Evolutionary conservation across 2,797 vertebrate species (phyloP).

Genomic region (Morelia viridis): DNA sequence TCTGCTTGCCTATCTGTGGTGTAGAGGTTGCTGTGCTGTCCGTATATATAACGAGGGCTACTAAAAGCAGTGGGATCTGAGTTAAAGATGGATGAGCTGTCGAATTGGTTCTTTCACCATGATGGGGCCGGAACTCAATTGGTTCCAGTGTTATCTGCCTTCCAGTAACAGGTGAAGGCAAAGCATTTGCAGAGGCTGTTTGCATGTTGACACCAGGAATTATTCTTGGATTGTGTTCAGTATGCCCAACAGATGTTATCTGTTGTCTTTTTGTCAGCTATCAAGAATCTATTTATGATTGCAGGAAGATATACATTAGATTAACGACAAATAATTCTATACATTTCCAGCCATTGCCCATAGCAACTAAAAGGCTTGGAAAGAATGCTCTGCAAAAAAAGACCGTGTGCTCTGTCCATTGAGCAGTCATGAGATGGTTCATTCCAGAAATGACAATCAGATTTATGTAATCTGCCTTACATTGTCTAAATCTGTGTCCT

Average conservation of each 20-base stretch:
- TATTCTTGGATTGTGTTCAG: neutral
- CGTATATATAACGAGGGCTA: neutral
- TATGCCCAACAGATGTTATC: neutral
- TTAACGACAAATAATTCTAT: neutral
- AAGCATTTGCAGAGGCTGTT: neutral
- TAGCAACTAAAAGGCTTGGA: neutral
- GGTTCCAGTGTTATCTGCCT: neutral
- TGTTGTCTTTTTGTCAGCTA: neutral
- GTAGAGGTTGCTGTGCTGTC: neutral
- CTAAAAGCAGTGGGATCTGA: neutral
- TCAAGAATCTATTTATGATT: neutral
- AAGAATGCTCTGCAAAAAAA: neutral
- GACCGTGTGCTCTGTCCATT: neutral
- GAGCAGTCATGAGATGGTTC: conserved; percentile 20
- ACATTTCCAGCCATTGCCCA: neutral
- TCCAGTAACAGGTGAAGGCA: neutral
- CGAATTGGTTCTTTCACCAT: neutral
- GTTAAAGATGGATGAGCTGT: neutral
- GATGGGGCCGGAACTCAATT: neutral
- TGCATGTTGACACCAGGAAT: neutral
- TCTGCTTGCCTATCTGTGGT: neutral
- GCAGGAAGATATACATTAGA: neutral
- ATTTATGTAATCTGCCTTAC: conserved; percentile 47
- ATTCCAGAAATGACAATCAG: conserved; percentile 32
- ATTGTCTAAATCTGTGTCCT: conserved; percentile 46